Conservation (phyloP, 1,140 invertebrate species). For the Trialeurodes vaporariorum region DNA sequence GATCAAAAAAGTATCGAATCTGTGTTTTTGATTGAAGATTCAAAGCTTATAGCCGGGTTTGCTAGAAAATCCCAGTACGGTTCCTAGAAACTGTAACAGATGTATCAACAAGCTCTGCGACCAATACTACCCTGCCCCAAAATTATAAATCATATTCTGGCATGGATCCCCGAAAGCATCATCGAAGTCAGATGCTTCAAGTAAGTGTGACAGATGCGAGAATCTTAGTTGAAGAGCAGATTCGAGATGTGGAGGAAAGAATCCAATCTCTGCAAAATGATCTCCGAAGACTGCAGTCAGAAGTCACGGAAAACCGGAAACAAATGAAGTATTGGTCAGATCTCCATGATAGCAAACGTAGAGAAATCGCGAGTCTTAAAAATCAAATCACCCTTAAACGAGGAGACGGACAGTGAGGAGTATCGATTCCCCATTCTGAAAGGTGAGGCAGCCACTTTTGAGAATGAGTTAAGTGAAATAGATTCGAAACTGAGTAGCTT, state of each 20-base stretch:
- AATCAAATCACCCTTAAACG: too few species aligned
- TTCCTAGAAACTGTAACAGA: slow-evolving; percentile 49
- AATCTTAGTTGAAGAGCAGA: too few species aligned
- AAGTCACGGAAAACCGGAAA: too few species aligned
- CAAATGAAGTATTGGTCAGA: too few species aligned
- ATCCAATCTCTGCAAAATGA: too few species aligned
- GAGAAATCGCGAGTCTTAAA: too few species aligned
- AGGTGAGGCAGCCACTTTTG: background rate
- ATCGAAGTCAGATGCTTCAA: slow-evolving; percentile 43
- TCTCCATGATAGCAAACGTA: too few species aligned
- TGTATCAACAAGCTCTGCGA: slow-evolving; percentile 48
- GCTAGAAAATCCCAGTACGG: slow-evolving; percentile 43
- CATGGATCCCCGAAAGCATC: slow-evolving; percentile 34
- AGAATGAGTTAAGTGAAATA: background rate
- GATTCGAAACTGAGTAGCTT: background rate
- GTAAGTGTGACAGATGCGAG: slow-evolving; percentile 47
- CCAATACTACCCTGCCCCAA: slow-evolving; percentile 48
- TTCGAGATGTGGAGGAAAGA: too few species aligned
- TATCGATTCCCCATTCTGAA: background rate
- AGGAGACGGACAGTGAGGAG: background rate
- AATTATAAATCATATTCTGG: slow-evolving; percentile 39
- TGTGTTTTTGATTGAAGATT: slow-evolving; percentile 52
- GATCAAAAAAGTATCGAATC: slow-evolving; percentile 61
- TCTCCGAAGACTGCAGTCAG: too few species aligned
- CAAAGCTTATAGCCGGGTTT: too few species aligned